Conservation (phyloP, 2,797 vertebrate species). For the Babyrousa celebensis region DNA sequence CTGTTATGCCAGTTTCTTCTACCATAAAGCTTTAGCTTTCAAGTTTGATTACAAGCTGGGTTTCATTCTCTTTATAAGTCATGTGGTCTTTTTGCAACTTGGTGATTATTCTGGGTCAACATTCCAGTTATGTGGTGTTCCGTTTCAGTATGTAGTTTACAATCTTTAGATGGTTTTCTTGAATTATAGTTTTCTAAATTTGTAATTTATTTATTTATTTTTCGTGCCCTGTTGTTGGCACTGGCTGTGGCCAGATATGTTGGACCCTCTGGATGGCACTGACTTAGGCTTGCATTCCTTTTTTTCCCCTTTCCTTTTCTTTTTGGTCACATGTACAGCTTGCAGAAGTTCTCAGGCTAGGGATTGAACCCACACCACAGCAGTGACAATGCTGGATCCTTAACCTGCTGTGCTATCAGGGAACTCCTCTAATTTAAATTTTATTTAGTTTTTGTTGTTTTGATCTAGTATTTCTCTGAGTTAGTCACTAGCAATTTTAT, state of each 20-base stretch:
- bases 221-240: too few species aligned
- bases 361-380: too few species aligned
- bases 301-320: too few species aligned
- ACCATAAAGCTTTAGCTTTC: conserved; percentile 1
- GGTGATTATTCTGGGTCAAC: background rate
- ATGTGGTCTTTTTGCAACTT: background rate
- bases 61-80: conserved; percentile 13
- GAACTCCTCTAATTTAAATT: background rate
- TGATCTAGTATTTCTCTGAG: conserved; percentile 29
- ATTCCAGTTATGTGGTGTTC: conserved; percentile 32
- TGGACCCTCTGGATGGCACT: too few species aligned
- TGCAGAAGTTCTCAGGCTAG: too few species aligned
- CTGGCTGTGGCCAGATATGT: too few species aligned
- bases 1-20: background rate
- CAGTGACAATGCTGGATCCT: too few species aligned
- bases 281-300: too few species aligned
- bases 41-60: background rate
- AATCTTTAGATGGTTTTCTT: conserved; percentile 38
- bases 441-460: conserved; percentile 39
- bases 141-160: conserved; percentile 29
- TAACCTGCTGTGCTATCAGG: too few species aligned
- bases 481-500: background rate
- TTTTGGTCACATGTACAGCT: too few species aligned
- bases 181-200: conserved; percentile 40
- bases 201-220: conserved; percentile 40